Base-by-base conservation (phyloP, 2,797 vertebrate species). In the Geotrypetes seraphini region DNA sequence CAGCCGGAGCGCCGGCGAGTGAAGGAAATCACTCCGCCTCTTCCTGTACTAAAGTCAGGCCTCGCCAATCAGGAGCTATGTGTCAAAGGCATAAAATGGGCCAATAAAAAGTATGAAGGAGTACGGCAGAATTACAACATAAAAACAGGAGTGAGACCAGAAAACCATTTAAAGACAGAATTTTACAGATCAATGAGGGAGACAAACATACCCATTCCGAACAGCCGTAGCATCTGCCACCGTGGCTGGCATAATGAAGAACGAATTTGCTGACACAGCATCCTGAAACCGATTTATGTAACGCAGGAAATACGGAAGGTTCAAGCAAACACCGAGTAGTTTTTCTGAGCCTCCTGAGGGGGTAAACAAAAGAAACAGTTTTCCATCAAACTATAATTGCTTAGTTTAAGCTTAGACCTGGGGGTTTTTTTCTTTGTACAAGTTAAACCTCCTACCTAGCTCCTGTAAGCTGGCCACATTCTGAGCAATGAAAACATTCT, bases 251-350 rank as follows among this genome's bases (percentile, higher is more conserved):
- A 99, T 99, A 63, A 99, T 97, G 47, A 99, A 99, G 69, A 99
- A 99, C 4, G 94, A 97, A 61, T 95, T 98, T 53, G 96, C 93
- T 1, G 91, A 87, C 29, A 99, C 94, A 0, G 96, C 95, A 12
- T 98, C 96, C 67, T 99, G 95, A 59, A 98, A 97, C 10, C 96
- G 89, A 70, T 99, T 99, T 60, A 99, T 99, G 75, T 99, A 99
- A 50, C 96, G 86, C 31, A 99, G 71, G 53, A 99, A 99, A 70
- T 99, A 99, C 0, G 96, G 96, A 58, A 99, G 84, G 70, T 98
- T 99, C 73, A 99, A 76, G 78, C 96, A 99, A 44, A 98, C 96
- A 2, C 91, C 85, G 22, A 99, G 73, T 36, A 99, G 79, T 67
- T 99, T 99, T 65, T 98, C 96, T 6, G 96, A 96, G 57, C 96